phyloP scores from a whole-genome alignment of 1,140 invertebrate genomes.

The Calycopis cecrops region DNA sequence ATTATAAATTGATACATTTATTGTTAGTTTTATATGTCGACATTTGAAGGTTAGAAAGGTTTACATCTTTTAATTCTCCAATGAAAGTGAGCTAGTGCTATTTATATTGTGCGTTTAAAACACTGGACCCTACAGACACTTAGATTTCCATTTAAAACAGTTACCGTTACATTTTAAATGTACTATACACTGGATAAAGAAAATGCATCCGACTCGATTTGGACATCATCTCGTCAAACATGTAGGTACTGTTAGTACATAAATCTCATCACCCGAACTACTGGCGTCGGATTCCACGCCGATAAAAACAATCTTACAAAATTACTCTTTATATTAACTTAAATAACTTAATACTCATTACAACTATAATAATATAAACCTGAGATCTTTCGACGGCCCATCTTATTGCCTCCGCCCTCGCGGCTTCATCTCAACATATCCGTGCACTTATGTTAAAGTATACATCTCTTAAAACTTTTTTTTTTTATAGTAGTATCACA shows the following conservation, averaged over 20 bases:
- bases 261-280: conserved; percentile 49
- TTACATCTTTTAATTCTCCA: conserved; percentile 34
- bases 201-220: conserved; percentile 53
- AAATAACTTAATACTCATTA: conserved; percentile 75
- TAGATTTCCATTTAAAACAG: conserved; percentile 69
- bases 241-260: conserved; percentile 55
- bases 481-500: conserved; percentile 75
- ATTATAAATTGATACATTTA: conserved; percentile 72
- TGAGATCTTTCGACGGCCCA: conserved; percentile 64
- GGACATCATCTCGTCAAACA: conserved; percentile 46
- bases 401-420: conserved; percentile 43
- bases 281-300: conserved; percentile 43
- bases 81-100: conserved; percentile 73
- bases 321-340: conserved; percentile 73
- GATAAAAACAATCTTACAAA: conserved; percentile 71
- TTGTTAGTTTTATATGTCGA: conserved; percentile 71
- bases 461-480: conserved; percentile 64
- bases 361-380: conserved; percentile 71
- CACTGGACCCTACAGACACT: conserved; percentile 73
- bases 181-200: conserved; percentile 65
- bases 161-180: conserved; percentile 65
- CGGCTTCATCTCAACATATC: conserved; percentile 50
- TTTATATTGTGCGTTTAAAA: conserved; percentile 71
- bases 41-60: conserved; percentile 54
- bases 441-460: conserved; percentile 59